Conservation (phyloP, 2,113 vertebrate genomes). For the Malurus melanocephalus region DNA sequence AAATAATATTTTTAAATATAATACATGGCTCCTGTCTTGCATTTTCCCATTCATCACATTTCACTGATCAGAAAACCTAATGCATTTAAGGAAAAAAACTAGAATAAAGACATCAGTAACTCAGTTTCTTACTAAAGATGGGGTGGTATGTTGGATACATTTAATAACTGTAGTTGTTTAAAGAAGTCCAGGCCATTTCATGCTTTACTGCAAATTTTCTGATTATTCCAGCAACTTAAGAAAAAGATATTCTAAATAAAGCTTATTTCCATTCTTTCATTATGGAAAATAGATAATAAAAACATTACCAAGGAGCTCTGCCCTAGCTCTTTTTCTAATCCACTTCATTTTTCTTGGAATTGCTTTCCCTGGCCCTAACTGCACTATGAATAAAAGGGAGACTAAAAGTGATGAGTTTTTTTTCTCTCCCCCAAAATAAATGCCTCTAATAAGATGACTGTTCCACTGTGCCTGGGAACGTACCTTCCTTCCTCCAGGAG, state of each 20-base stretch:
- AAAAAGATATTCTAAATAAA: constrained; percentile 4
- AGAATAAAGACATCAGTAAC: background rate
- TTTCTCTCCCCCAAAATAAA: background rate
- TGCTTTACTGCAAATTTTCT: constrained; percentile 5
- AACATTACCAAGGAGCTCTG: background rate
- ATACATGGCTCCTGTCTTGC: background rate
- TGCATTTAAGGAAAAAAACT: background rate
- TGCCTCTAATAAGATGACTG: background rate
- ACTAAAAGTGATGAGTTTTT: background rate
- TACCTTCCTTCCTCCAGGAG: background rate
- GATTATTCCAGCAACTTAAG: constrained; percentile 10
- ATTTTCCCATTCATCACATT: background rate
- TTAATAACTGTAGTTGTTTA: background rate
- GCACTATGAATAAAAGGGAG: background rate
- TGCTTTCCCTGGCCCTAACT: background rate
- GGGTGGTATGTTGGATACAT: background rate
- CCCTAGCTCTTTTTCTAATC: background rate
- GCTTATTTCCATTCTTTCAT: constrained; percentile 3
- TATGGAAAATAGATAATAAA: constrained; percentile 20
- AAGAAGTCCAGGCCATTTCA: background rate
- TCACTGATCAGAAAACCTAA: background rate
- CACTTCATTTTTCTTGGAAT: background rate
- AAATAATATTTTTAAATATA: background rate
- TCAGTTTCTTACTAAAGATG: background rate
- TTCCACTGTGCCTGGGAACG: background rate